Conservation (phyloP, 2,113 vertebrate genomes). For the Sisor rabdophorus region DNA sequence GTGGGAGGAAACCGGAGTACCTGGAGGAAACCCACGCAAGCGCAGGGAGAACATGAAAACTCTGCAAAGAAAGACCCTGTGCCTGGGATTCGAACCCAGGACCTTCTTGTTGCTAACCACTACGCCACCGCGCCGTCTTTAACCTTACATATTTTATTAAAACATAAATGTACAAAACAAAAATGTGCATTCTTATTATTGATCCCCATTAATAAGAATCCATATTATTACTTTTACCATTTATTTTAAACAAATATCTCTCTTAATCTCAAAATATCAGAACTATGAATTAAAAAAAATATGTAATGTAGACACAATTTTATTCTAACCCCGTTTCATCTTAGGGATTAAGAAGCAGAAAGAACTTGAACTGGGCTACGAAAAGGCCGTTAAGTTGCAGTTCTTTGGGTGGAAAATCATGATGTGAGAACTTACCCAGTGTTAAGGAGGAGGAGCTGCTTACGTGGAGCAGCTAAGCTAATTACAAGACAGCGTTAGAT, state of each 20-base stretch:
- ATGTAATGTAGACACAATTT: no score
- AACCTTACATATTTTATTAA: background rate
- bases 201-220: no score
- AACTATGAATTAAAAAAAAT: background rate
- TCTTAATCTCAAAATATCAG: no score
- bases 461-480: conserved; percentile 24
- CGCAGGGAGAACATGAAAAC: no score
- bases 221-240: no score
- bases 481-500: conserved; percentile 40
- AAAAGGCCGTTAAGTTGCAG: conserved; percentile 6
- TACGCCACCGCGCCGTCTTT: no score
- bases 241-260: no score
- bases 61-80: no score
- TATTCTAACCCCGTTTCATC: background rate
- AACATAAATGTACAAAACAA: background rate
- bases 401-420: background rate
- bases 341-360: background rate
- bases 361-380: background rate
- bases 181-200: background rate
- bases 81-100: no score
- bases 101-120: no score
- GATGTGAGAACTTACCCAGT: conserved; percentile 16
- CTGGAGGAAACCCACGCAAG: no score
- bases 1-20: no score
- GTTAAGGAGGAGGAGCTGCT: background rate